phyloP scores from a whole-genome alignment of 2,888 invertebrate species.

The Hydroisotoma schaefferi region DNA sequence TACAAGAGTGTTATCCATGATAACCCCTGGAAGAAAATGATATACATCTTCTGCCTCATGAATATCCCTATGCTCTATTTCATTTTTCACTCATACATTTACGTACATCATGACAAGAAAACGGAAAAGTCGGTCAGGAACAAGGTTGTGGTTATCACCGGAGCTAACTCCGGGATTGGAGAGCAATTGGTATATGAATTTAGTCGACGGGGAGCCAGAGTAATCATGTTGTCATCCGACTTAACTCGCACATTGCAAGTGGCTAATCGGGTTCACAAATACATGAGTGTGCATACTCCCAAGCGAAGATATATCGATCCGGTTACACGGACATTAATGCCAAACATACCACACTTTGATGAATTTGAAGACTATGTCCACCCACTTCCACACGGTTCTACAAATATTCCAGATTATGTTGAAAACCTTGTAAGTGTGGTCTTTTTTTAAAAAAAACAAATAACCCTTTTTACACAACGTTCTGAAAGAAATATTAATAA shows the following conservation, averaged over 20 bases:
- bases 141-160: constrained; percentile 1
- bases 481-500: background rate
- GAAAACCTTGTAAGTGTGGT: background rate
- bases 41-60: too few species aligned
- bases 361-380: background rate
- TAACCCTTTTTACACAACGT: background rate
- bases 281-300: too few species aligned
- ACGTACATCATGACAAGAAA: background rate
- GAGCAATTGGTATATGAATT: constrained; percentile 5
- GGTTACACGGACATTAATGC: too few species aligned
- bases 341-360: background rate
- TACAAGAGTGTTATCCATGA: too few species aligned
- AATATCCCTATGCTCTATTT: too few species aligned
- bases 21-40: too few species aligned
- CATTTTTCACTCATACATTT: too few species aligned
- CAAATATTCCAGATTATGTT: background rate
- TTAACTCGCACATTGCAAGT: constrained; percentile 2
- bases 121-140: background rate
- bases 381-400: background rate
- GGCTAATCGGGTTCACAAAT: background rate
- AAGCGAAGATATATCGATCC: too few species aligned
- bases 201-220: constrained; percentile 1
- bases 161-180: constrained; percentile 5
- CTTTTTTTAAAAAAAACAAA: background rate
- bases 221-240: constrained; percentile 1